Percentiles rank a stretch among this genome's conserved stretches.
These are phyloP conservation scores for Ptychobarbus kaznakovi DNA, from an alignment of 2,797 vertebrate species.

Conservation along the genomic window DNA sequence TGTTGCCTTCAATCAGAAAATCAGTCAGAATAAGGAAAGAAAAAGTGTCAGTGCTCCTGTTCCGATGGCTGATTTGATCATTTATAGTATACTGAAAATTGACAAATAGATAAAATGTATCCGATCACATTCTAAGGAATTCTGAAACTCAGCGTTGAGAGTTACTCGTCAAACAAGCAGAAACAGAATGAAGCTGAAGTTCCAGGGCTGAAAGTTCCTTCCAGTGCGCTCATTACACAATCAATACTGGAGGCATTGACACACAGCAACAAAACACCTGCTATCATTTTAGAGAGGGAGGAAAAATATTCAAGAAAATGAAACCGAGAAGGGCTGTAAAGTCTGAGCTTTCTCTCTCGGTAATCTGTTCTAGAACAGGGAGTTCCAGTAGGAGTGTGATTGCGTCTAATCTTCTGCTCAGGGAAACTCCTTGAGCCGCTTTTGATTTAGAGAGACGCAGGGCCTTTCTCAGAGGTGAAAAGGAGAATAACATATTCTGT, in stretches of 20 bases:
- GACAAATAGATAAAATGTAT: not conserved
- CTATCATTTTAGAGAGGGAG: not conserved
- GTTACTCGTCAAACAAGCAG: not conserved
- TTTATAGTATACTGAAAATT: not conserved
- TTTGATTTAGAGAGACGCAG: not conserved
- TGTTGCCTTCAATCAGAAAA: not conserved
- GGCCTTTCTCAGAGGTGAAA: constrained; percentile 1
- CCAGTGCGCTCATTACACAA: constrained; percentile 10
- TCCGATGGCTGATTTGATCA: not conserved
- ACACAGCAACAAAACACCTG: constrained; percentile 14
- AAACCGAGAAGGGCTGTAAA: constrained; percentile 1
- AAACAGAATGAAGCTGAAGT: constrained; percentile 2
- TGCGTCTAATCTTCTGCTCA: not conserved
- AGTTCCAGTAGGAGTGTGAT: not conserved
- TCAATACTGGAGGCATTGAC: constrained; percentile 32
- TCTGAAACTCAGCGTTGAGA: not conserved
- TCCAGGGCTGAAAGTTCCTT: not conserved
- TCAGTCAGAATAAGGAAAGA: not conserved
- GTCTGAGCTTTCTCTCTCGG: not conserved
- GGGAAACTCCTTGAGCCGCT: not conserved
- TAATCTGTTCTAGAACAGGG: constrained; percentile 31
- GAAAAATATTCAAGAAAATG: not conserved
- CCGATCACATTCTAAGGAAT: not conserved
- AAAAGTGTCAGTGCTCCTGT: not conserved
- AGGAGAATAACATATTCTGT: constrained; percentile 6